Conservation (phyloP, 2,888 invertebrate genomes). For the Rotaria magnacalcarata region DNA sequence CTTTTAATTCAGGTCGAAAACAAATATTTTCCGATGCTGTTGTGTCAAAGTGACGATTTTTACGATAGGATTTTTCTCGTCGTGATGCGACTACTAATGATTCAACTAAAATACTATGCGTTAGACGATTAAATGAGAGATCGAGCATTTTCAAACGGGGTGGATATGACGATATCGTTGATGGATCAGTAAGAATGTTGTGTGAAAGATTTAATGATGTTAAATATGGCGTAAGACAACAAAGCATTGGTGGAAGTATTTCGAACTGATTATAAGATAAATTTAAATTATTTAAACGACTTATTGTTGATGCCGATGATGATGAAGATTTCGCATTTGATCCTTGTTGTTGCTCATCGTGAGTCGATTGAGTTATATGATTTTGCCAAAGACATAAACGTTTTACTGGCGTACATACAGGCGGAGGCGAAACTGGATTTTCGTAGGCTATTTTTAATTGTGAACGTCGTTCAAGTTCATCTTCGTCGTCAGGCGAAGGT, state of each 20-base stretch:
- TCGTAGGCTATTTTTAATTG: neutral
- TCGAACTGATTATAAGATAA: constrained; percentile 84
- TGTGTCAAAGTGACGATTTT: constrained; percentile 65
- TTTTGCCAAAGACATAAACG: constrained; percentile 48
- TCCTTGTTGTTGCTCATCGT: constrained; percentile 48
- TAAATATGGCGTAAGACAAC: constrained; percentile 81
- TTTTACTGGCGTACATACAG: neutral
- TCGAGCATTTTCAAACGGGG: constrained; percentile 82
- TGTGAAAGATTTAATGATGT: constrained; percentile 83
- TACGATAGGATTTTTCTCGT: constrained; percentile 78
- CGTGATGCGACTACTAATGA: constrained; percentile 70
- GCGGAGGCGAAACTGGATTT: neutral
- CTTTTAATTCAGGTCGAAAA: constrained; percentile 23
- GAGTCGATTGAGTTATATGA: constrained; percentile 33
- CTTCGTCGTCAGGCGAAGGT: constrained; percentile 1
- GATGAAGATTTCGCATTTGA: constrained; percentile 65
- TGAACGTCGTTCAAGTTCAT: neutral
- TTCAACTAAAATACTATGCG: constrained; percentile 52
- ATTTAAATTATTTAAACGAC: constrained; percentile 65
- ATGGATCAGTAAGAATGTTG: constrained; percentile 72
- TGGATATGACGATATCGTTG: constrained; percentile 82
- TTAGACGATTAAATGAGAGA: constrained; percentile 66
- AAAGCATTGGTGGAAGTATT: constrained; percentile 77
- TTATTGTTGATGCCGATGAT: constrained; percentile 56
- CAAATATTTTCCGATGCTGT: neutral